These are phyloP conservation scores for Andrena trimmerana DNA, from an alignment of 2,888 invertebrate species.

Conservation along the genomic window DNA sequence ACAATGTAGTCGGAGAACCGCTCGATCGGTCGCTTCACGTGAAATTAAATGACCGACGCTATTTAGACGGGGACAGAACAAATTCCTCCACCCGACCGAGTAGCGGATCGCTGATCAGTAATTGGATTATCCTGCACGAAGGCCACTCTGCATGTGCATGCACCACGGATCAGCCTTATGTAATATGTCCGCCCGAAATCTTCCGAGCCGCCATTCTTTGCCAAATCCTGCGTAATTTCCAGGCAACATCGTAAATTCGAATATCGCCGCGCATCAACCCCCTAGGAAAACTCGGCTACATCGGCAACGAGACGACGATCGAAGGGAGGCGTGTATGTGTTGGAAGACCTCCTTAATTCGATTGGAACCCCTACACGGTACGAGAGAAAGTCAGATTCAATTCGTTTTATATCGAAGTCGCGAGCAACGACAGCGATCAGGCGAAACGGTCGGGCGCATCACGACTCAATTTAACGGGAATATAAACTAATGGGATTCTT, in stretches of 20 bases:
- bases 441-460: slow-evolving; percentile 29
- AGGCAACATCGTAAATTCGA: no score
- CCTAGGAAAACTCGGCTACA: no score
- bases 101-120: slow-evolving; percentile 25
- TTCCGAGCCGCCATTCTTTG: background rate
- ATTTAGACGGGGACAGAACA: slow-evolving; percentile 54
- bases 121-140: slow-evolving; percentile 46
- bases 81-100: slow-evolving; percentile 38
- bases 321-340: background rate
- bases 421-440: slow-evolving; percentile 26
- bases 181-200: background rate
- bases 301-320: no score
- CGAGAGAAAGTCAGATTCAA: slow-evolving; percentile 7
- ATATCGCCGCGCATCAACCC: no score
- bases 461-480: slow-evolving; percentile 46
- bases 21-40: slow-evolving; percentile 39
- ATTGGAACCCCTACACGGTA: background rate
- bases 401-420: slow-evolving; percentile 3
- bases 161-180: background rate
- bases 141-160: slow-evolving; percentile 2
- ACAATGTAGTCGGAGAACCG: slow-evolving; percentile 41
- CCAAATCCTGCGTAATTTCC: background rate
- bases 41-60: slow-evolving; percentile 62
- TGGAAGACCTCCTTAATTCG: background rate
- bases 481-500: slow-evolving; percentile 46